phyloP scores from a whole-genome alignment of 1,140 invertebrate species.

The Lepidurus packardi region DNA sequence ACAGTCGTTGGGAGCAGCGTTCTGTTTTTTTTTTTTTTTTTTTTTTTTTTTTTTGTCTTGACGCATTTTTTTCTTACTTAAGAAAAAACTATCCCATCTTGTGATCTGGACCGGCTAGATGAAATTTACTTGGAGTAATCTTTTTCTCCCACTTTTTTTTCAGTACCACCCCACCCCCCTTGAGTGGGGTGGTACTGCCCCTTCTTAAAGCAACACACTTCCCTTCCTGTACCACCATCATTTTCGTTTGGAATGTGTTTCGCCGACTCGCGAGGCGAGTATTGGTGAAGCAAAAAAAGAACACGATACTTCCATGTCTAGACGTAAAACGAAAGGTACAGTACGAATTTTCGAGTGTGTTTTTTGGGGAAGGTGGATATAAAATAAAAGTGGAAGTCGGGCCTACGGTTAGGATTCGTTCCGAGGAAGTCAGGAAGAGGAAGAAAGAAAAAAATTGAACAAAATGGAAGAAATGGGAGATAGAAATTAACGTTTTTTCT shows the following conservation, averaged over 20 bases:
- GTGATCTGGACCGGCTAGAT: neutral
- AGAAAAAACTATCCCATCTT: neutral
- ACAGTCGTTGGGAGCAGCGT: neutral
- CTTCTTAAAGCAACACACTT: conserved; percentile 12
- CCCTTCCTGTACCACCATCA: neutral
- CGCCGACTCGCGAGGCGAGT: neutral
- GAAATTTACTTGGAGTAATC: conserved; percentile 15
- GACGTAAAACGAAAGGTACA: neutral
- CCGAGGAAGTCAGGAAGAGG: neutral
- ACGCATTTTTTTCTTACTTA: neutral
- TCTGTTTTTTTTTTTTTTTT: neutral
- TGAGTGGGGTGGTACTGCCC: neutral
- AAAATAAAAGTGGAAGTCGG: neutral
- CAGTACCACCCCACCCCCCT: too few relatives aligned
- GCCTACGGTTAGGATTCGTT: neutral
- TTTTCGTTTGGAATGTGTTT: neutral
- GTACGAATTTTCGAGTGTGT: neutral
- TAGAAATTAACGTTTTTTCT: neutral
- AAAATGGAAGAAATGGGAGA: neutral
- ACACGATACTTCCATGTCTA: neutral
- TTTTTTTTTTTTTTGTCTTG: too few relatives aligned
- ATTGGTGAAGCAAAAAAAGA: neutral
- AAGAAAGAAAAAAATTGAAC: neutral
- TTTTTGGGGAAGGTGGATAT: neutral
- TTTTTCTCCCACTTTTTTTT: neutral